Conservation (phyloP, 2,888 invertebrate genomes). For the Macroteleia sp. region DNA sequence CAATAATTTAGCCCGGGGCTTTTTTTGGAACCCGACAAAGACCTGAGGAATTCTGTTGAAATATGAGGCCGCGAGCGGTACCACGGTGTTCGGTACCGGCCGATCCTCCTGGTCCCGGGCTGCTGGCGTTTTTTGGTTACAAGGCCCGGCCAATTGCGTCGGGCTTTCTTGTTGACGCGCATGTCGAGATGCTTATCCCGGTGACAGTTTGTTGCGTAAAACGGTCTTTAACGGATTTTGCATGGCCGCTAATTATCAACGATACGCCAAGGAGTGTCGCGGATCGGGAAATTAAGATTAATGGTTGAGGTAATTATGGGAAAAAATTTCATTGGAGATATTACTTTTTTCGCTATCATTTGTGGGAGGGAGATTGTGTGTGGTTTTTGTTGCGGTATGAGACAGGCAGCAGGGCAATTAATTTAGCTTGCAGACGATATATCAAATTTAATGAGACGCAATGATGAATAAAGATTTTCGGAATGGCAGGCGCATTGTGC, state of each 20-base stretch:
- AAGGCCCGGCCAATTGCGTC: conserved; percentile 34
- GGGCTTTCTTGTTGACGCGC: conserved; percentile 54
- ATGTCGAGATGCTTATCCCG: conserved; percentile 57
- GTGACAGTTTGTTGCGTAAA: conserved; percentile 54
- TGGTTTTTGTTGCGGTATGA: conserved; percentile 28
- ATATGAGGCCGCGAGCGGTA: conserved; percentile 49
- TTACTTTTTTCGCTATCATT: conserved; percentile 43
- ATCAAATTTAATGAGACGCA: conserved; percentile 54
- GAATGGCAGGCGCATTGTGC: background rate
- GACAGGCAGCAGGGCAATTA: conserved; percentile 35
- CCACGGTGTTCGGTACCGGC: conserved; percentile 6
- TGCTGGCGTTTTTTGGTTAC: conserved; percentile 29
- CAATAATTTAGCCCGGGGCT: conserved; percentile 40
- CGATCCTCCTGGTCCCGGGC: conserved; percentile 20
- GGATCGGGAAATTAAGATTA: conserved; percentile 50
- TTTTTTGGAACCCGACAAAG: conserved; percentile 29
- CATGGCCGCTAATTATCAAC: conserved; percentile 55
- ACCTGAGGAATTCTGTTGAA: conserved; percentile 52
- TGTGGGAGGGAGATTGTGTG: background rate
- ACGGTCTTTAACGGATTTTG: conserved; percentile 55
- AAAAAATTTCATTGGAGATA: conserved; percentile 49
- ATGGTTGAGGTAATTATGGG: conserved; percentile 43
- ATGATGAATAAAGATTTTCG: conserved; percentile 41
- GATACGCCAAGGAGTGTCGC: conserved; percentile 43
- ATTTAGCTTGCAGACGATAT: conserved; percentile 28